Percentiles rank a stretch among this genome's conserved stretches.
phyloP scores from a whole-genome alignment of 2,888 invertebrate species.

The Synanthedon formicaeformis region DNA sequence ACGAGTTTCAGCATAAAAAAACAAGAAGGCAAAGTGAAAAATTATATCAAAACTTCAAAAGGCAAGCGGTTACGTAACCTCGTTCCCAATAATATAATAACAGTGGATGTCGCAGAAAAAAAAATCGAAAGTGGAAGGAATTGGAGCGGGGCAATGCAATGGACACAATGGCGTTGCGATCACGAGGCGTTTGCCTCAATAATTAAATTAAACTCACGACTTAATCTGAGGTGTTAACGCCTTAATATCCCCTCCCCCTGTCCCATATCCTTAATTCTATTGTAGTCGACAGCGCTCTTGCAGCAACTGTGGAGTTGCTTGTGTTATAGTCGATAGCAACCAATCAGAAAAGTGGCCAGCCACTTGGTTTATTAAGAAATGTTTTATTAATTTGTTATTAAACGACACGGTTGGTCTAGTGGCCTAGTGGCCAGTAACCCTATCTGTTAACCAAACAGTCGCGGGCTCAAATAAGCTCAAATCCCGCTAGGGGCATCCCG shows the following conservation, averaged over 20 bases:
- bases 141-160: slow-evolving; percentile 59
- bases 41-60: slow-evolving; percentile 67
- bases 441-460: too few relatives aligned
- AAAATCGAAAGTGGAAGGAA: slow-evolving; percentile 33
- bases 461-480: too few relatives aligned
- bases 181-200: slow-evolving; percentile 30
- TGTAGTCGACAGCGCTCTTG: too few relatives aligned
- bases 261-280: too few relatives aligned
- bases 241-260: not conserved
- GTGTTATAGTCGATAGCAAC: too few relatives aligned
- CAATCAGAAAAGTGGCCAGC: too few relatives aligned
- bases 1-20: slow-evolving; percentile 17
- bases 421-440: too few relatives aligned
- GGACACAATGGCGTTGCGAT: slow-evolving; percentile 52
- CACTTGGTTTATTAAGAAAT: too few relatives aligned
- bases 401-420: too few relatives aligned
- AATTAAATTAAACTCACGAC: slow-evolving; percentile 4
- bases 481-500: too few relatives aligned
- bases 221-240: not conserved
- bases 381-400: too few relatives aligned
- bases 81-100: slow-evolving; percentile 59
- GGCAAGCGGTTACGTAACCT: slow-evolving; percentile 60
- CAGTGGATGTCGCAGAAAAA: slow-evolving; percentile 62
- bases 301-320: too few relatives aligned
- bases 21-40: slow-evolving; percentile 35